Evolutionary conservation across 2,797 vertebrate genomes (phyloP).

Genomic region (Thunnus albacares): DNA sequence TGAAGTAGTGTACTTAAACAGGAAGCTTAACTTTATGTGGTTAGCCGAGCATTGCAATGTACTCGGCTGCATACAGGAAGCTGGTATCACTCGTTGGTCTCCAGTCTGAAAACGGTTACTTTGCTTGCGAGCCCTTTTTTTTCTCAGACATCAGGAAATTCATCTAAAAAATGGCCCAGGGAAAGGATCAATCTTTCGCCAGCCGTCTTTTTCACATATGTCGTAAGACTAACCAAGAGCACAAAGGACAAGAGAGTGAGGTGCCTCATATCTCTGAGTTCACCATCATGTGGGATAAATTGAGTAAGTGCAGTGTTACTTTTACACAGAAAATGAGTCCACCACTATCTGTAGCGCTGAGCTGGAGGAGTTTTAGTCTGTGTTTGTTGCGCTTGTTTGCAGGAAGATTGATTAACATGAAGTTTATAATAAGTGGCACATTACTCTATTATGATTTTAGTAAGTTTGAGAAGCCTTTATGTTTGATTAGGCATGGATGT

Average conservation of each 20-base stretch:
- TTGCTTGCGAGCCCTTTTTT: conserved; percentile 44
- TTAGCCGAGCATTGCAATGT: conserved; percentile 77
- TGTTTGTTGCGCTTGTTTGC: conserved; percentile 8
- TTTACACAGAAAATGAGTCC: conserved; percentile 32
- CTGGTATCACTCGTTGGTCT: conserved; percentile 70
- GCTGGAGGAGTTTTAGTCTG: conserved; percentile 13
- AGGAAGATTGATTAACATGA: conserved; percentile 7
- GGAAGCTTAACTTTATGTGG: conserved; percentile 85
- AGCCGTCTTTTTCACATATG: conserved; percentile 92
- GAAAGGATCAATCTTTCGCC: conserved; percentile 90
- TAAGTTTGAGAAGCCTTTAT: background rate
- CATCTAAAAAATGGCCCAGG: conserved; percentile 88
- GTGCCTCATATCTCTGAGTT: conserved; percentile 89
- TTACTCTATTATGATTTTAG: background rate
- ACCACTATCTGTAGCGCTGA: conserved; percentile 16
- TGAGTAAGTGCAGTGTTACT: conserved; percentile 89
- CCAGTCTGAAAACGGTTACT: conserved; percentile 65
- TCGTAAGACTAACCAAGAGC: conserved; percentile 89
- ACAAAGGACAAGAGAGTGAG: conserved; percentile 87
- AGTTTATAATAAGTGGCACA: background rate
- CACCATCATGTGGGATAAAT: conserved; percentile 90
- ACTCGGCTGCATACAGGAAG: conserved; percentile 92
- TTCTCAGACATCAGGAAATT: conserved; percentile 28
- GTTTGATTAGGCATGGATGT: background rate
- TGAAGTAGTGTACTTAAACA: conserved; percentile 73